Evolutionary conservation across 2,113 vertebrate genomes (phyloP).

Genomic region (Dryoscopus gambensis): DNA sequence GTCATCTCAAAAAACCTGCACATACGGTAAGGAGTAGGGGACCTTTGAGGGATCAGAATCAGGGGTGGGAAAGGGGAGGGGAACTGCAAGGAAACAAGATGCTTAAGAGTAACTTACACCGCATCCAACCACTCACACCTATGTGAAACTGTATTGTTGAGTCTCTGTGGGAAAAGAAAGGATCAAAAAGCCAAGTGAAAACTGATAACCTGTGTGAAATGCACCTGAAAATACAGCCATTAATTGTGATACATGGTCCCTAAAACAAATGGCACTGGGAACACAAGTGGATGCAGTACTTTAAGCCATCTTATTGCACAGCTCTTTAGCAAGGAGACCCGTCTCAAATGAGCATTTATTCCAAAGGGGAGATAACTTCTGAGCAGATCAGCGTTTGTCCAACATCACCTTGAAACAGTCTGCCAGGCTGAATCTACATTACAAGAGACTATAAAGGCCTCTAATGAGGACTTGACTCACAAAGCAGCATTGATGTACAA

Average conservation of each 20-base stretch:
- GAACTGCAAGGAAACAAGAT: not conserved
- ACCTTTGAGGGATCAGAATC: not conserved
- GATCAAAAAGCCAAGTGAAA: not conserved
- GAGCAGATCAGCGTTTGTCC: not conserved
- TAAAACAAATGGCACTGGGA: not conserved
- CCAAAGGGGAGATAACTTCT: not conserved
- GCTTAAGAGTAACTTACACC: not conserved
- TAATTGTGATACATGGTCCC: not conserved
- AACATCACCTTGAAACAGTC: slow-evolving; percentile 23
- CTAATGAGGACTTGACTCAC: slow-evolving; percentile 47
- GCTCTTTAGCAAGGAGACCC: not conserved
- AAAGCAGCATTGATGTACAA: slow-evolving; percentile 51
- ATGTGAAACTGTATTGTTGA: not conserved
- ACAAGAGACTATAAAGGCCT: not conserved
- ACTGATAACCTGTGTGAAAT: not conserved
- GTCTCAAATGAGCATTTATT: not conserved
- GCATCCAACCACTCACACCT: not conserved
- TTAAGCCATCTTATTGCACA: not conserved
- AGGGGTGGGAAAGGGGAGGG: not conserved
- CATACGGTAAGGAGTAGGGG: not conserved
- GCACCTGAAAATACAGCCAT: not conserved
- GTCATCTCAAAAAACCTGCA: not conserved
- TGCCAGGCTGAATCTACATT: not conserved
- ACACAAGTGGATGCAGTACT: not conserved
- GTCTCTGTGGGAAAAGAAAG: not conserved